Base-by-base conservation (phyloP, 2,888 invertebrate genomes). In the Scaptomyza parva region DNA sequence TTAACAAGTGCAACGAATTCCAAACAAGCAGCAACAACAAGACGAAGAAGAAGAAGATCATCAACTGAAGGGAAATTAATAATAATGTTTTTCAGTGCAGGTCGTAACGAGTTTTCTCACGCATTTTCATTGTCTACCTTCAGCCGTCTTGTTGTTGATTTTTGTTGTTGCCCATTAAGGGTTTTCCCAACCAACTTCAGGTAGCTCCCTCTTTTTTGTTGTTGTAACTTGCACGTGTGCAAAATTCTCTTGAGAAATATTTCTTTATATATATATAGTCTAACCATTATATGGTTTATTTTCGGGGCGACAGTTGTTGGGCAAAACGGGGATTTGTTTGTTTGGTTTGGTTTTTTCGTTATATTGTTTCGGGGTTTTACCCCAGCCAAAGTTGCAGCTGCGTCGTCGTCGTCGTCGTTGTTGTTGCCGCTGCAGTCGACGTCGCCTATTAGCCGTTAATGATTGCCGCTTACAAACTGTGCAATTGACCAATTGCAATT, bases 401-500 rank as follows among this genome's bases (percentile, higher is more conserved):
- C 55, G 51, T 45, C 20, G 47, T 45, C 30, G 45, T 14, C 20
- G 66, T 28, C 30, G 26, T 14, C 44, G 59, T 50, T 43, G 47
- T 3, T n/a, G 55, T 51, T 17, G 48, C n/a, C n/a, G n/a, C n/a
- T n/a, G n/a, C n/a, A n/a, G 59, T 50, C 40, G 47, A 41, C 61
- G 48, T 61, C 58, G 82, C 70, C 82, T 84, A 83, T 83, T 83
- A 86, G 83, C 78, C 78, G 85, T 76, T 83, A 86, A 83, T 83
- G 87, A 83, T 76, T 84, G 78, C 81, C 55, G 78, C 84, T 75
- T 80, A 77, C 84, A 82, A 37, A 83, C 79, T 77, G 87, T 77
- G 87, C 85, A 78, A 66, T 78, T 87, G 87, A 84, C 87, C 84
- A 87, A 84, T 84, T 82, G 82, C 83, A 85, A 84, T 84, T 85